Percentiles rank a stretch among this genome's conserved stretches.
phyloP scores from a whole-genome alignment of 2,888 invertebrate genomes.

The Muschampia plurimacula region DNA sequence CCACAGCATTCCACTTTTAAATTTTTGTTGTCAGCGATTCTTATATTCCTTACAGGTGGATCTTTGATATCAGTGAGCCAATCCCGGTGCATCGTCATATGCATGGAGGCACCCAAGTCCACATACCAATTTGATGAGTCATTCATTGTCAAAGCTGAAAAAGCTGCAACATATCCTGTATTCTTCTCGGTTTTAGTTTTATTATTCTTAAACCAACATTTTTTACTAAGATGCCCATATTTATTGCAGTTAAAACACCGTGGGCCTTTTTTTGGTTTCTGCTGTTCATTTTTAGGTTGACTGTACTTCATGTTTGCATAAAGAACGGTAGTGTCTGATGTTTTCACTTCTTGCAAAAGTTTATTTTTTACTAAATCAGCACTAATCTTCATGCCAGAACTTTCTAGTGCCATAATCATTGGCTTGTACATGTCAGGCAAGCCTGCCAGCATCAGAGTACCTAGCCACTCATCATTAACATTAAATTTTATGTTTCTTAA shows the following conservation, averaged over 20 bases:
- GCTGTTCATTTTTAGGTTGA: background rate
- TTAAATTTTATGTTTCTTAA: background rate
- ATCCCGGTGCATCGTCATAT: background rate
- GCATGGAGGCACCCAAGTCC: background rate
- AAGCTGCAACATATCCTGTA: background rate
- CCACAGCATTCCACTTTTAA: background rate
- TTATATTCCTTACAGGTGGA: background rate
- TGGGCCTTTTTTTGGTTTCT: background rate
- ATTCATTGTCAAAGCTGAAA: background rate
- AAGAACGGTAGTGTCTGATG: background rate
- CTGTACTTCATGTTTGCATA: background rate
- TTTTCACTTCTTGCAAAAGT: background rate
- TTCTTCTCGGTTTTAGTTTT: background rate
- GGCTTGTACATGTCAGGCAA: background rate
- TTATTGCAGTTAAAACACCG: background rate
- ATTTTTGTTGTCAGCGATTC: background rate
- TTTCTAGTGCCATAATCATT: background rate
- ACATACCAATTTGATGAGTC: background rate
- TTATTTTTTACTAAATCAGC: background rate
- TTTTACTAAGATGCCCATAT: background rate
- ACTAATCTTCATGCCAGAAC: background rate
- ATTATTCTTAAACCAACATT: too few species aligned
- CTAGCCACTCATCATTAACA: background rate
- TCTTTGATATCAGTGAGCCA: background rate
- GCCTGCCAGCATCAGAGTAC: background rate